Conservation (phyloP, 2,113 vertebrate species). For the Pygoscelis antarcticus region DNA sequence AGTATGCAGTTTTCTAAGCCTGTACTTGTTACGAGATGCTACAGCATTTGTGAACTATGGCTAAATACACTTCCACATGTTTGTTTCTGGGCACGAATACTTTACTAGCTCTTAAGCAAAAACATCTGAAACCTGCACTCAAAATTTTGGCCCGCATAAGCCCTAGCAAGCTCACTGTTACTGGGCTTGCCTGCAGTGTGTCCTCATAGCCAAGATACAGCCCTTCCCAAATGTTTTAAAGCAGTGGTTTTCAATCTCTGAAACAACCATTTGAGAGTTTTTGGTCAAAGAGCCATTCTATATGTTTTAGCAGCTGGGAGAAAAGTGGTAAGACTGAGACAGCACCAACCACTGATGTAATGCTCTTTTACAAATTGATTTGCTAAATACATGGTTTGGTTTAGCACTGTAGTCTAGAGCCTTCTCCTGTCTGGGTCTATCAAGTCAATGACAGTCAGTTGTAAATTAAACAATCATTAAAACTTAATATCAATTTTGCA, state of each 20-base stretch:
- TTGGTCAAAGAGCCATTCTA: background rate
- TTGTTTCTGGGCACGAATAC: background rate
- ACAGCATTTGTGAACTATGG: background rate
- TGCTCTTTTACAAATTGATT: background rate
- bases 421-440: background rate
- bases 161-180: background rate
- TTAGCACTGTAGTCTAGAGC: background rate
- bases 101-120: background rate
- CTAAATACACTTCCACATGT: fast-evolving
- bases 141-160: background rate
- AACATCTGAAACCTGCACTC: background rate
- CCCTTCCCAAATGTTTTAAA: background rate
- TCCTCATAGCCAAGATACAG: background rate
- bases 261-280: background rate
- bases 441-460: background rate
- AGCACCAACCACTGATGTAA: background rate
- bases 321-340: background rate
- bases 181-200: background rate
- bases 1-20: background rate
- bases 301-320: background rate
- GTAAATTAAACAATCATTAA: background rate
- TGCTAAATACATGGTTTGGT: background rate
- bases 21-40: background rate
- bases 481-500: background rate
- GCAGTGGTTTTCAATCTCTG: background rate